These are phyloP conservation scores for Monopterus albus DNA, from an alignment of 2,113 vertebrate species.

Conservation along the genomic window DNA sequence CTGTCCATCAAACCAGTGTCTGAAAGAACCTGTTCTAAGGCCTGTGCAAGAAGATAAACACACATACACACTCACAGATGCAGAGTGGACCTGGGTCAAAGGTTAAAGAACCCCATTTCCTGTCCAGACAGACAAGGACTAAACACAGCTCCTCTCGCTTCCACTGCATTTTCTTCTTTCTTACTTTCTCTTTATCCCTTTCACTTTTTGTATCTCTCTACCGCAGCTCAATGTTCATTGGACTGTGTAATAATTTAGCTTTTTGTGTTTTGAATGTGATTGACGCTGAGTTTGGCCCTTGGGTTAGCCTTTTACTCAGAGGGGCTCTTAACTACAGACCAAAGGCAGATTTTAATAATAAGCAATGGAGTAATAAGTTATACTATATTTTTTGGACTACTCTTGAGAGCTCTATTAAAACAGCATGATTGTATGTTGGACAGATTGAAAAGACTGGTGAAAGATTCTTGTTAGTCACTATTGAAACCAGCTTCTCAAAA, in stretches of 20 bases:
- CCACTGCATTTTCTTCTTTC: constrained; percentile 31
- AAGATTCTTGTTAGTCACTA: constrained; percentile 48
- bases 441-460: constrained; percentile 56
- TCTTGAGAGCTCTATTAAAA: constrained; percentile 59
- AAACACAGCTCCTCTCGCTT: constrained; percentile 51
- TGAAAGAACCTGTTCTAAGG: constrained; percentile 67
- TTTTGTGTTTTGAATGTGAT: constrained; percentile 23
- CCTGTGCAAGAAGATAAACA: constrained; percentile 39
- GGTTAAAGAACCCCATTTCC: constrained; percentile 77
- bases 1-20: constrained; percentile 62
- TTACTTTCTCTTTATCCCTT: background rate
- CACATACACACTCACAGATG: constrained; percentile 28
- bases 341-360: constrained; percentile 50
- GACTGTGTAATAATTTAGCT: background rate
- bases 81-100: constrained; percentile 58
- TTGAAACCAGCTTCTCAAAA: constrained; percentile 58
- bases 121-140: constrained; percentile 75
- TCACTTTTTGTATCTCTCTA: background rate
- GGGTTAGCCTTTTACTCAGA: constrained; percentile 10
- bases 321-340: constrained; percentile 35
- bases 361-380: constrained; percentile 31
- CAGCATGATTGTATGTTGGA: constrained; percentile 54
- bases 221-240: background rate
- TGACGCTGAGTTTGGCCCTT: constrained; percentile 48
- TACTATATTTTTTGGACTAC: background rate